These are phyloP conservation scores for Melieria crassipennis DNA, from an alignment of 2,888 invertebrate genomes.

Conservation along the genomic window DNA sequence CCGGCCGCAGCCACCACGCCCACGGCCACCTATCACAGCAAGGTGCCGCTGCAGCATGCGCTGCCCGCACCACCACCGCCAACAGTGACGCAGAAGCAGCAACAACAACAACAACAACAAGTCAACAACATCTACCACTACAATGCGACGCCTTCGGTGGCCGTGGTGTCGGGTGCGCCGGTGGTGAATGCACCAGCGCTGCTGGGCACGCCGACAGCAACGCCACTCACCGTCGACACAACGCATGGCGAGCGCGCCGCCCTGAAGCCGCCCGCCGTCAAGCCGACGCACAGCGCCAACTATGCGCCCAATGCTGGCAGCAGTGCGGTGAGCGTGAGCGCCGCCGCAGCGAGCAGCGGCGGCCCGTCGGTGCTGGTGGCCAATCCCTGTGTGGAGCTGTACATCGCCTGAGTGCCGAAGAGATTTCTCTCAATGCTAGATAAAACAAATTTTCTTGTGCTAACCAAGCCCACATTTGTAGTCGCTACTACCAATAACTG, in stretches of 20 bases:
- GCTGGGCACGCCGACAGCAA: constrained; percentile 35
- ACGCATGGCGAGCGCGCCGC: constrained; percentile 30
- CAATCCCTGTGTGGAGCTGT: constrained; percentile 58
- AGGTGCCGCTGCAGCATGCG: constrained; percentile 35
- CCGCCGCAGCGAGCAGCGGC: constrained; percentile 32
- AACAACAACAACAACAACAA: constrained; percentile 30
- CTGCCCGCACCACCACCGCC: constrained; percentile 1
- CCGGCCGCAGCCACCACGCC: constrained; percentile 26
- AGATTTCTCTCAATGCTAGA: neutral
- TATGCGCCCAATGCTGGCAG: constrained; percentile 5
- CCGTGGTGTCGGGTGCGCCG: constrained; percentile 19
- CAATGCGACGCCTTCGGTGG: constrained; percentile 25
- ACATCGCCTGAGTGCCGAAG: constrained; percentile 47
- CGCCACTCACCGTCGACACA: constrained; percentile 50
- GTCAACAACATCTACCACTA: constrained; percentile 29
- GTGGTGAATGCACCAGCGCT: constrained; percentile 8
- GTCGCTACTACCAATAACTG: too few relatives aligned
- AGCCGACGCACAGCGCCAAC: constrained; percentile 26
- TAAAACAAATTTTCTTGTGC: neutral
- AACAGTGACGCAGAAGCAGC: neutral
- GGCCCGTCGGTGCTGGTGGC: constrained; percentile 22
- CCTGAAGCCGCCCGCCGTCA: constrained; percentile 43
- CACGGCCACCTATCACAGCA: constrained; percentile 38
- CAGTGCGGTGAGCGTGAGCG: constrained; percentile 29
- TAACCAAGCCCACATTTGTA: too few relatives aligned